A percentile compares a stretch with the other conserved stretches of the same genome.
These are phyloP conservation scores for Stomatorhinus walkeri DNA, from an alignment of 2,797 vertebrate species.

Conservation along the genomic window DNA sequence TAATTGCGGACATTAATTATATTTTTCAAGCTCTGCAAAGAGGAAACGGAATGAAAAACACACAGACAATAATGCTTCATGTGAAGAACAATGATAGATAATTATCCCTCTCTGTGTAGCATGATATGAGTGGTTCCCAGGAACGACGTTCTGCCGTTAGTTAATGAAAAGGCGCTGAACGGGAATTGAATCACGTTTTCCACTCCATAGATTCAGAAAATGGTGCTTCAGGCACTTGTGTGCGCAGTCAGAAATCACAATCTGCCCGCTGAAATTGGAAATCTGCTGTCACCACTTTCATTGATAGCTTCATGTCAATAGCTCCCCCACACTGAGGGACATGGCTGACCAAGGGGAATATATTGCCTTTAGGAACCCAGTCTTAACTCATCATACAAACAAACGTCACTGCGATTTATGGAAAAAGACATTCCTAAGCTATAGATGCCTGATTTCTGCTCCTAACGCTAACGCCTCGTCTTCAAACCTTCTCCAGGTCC, in stretches of 20 bases:
- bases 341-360: constrained; percentile 39
- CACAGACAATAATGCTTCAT: constrained; percentile 41
- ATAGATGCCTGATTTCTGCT: constrained; percentile 33
- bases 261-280: constrained; percentile 66
- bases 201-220: constrained; percentile 67
- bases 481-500: neutral
- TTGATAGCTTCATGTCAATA: constrained; percentile 54
- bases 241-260: constrained; percentile 60
- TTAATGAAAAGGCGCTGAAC: constrained; percentile 70
- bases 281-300: constrained; percentile 57
- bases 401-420: constrained; percentile 27
- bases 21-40: constrained; percentile 34
- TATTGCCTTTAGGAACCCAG: constrained; percentile 29
- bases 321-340: constrained; percentile 40
- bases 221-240: constrained; percentile 64
- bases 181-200: constrained; percentile 69
- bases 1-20: constrained; percentile 34
- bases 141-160: constrained; percentile 54
- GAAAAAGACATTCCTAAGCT: constrained; percentile 39
- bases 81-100: constrained; percentile 47
- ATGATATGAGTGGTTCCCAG: constrained; percentile 56
- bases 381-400: constrained; percentile 24
- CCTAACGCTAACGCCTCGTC: constrained; percentile 30
- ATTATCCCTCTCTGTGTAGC: constrained; percentile 49
- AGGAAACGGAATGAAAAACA: constrained; percentile 40